Evolutionary conservation across 2,888 invertebrate species (phyloP).

Genomic region (Prenolepis imparis): DNA sequence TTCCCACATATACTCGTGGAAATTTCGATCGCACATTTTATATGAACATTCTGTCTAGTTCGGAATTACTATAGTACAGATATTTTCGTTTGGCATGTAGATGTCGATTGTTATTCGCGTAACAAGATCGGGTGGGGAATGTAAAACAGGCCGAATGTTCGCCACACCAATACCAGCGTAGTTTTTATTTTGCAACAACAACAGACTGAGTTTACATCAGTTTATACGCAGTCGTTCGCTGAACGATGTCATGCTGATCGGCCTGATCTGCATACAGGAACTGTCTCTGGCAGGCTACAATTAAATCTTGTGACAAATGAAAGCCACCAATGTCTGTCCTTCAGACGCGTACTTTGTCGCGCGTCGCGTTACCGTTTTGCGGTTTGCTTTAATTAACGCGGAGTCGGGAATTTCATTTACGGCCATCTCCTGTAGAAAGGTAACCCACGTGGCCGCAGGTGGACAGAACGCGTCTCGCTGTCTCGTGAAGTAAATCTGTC

Average conservation of each 20-base stretch:
- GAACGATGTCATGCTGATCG: constrained; percentile 52
- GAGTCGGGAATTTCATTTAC: constrained; percentile 71
- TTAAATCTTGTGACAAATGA: constrained; percentile 73
- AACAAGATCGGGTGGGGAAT: constrained; percentile 56
- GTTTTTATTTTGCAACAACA: constrained; percentile 9
- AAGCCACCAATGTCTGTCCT: constrained; percentile 54
- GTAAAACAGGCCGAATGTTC: constrained; percentile 53
- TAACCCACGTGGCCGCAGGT: constrained; percentile 30
- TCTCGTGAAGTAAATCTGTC: constrained; percentile 39
- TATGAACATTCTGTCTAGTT: constrained; percentile 35
- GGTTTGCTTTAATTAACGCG: constrained; percentile 72
- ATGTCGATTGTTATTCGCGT: constrained; percentile 59
- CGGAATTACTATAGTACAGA: constrained; percentile 24
- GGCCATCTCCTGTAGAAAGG: constrained; percentile 40
- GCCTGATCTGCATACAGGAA: constrained; percentile 61
- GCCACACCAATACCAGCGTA: not conserved
- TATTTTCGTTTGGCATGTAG: constrained; percentile 50
- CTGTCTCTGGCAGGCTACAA: constrained; percentile 62
- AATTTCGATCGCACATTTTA: constrained; percentile 35
- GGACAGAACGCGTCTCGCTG: constrained; percentile 32
- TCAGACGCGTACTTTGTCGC: constrained; percentile 56
- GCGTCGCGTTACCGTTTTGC: constrained; percentile 71
- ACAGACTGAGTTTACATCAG: constrained; percentile 40
- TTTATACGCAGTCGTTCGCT: constrained; percentile 42
- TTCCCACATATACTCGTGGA: not conserved